Conservation (phyloP, 2,113 vertebrate genomes). For the Spermophilus dauricus region DNA sequence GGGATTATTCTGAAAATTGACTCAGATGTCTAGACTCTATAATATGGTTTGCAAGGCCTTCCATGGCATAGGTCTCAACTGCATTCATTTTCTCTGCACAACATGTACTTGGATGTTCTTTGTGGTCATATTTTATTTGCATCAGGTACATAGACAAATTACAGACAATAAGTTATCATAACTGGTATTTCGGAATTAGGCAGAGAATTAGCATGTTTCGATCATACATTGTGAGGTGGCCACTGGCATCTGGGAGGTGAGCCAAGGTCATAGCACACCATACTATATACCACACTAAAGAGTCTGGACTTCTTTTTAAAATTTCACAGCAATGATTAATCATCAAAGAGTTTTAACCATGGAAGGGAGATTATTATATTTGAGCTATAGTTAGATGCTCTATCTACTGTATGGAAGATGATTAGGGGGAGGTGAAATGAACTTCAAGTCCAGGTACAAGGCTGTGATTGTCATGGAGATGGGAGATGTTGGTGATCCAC, state of each 20-base stretch:
- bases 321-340: neutral
- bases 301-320: neutral
- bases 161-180: neutral
- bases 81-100: neutral
- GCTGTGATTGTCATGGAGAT: neutral
- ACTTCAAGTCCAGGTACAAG: neutral
- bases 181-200: neutral
- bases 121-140: neutral
- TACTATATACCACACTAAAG: neutral
- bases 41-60: neutral
- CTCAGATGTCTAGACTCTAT: neutral
- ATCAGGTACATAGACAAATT: neutral
- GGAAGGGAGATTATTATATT: neutral
- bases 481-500: neutral
- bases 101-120: neutral
- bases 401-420: neutral
- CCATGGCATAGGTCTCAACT: neutral
- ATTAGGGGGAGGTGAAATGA: neutral
- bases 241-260: neutral
- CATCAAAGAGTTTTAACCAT: neutral
- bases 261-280: neutral
- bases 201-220: neutral
- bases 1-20: neutral
- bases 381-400: neutral
- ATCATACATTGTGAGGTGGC: neutral